Evolutionary conservation across 2,888 invertebrate species (phyloP).

Genomic region (Ypsolopha sequella): DNA sequence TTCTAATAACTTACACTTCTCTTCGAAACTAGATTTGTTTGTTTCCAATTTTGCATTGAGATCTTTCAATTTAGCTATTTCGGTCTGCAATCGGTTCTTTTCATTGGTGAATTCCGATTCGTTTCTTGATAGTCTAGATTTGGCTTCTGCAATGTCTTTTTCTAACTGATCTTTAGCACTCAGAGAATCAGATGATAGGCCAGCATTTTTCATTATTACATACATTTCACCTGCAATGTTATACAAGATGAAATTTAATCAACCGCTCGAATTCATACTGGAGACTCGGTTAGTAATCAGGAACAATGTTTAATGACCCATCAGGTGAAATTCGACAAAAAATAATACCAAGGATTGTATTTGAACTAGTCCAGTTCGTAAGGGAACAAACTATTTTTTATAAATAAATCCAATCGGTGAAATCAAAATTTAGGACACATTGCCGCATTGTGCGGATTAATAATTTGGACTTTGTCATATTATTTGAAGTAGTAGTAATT

Average conservation of each 20-base stretch:
- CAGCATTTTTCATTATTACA: conserved; percentile 72
- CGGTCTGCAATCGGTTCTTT: conserved; percentile 58
- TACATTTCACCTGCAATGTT: conserved; percentile 66
- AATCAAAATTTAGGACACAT: no score
- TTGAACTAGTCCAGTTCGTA: no score
- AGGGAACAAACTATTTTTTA: no score
- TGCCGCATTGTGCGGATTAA: no score
- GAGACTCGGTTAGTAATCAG: no score
- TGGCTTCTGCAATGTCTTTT: conserved; percentile 66
- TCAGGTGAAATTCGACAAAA: no score
- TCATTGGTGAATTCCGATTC: conserved; percentile 66
- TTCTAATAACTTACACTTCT: conserved; percentile 43
- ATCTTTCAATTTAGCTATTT: conserved; percentile 65
- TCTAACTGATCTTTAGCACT: conserved; percentile 55
- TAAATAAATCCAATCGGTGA: no score
- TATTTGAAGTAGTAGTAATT: no score
- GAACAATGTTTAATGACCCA: no score
- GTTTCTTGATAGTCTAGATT: conserved; percentile 56
- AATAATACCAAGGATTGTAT: no score
- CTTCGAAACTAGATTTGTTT: conserved; percentile 46
- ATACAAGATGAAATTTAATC: conserved; percentile 2
- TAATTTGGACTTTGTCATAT: no score
- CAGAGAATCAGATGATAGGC: conserved; percentile 60
- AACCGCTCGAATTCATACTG: no score
- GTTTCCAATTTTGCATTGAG: conserved; percentile 53